phyloP scores from a whole-genome alignment of 2,113 vertebrate species.

The Cnemophilus loriae region DNA sequence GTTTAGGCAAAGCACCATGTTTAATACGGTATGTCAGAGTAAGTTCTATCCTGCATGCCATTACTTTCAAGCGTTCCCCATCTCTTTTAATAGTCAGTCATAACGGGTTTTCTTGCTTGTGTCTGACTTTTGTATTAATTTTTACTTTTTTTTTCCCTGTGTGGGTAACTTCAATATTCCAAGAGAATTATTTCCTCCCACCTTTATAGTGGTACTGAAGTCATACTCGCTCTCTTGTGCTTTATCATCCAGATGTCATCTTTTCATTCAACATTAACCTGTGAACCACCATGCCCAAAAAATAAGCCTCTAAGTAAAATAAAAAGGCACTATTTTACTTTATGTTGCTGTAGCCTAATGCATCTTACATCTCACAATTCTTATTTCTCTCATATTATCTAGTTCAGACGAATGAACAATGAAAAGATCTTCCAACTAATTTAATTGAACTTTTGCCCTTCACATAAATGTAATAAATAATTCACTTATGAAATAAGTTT shows the following conservation, averaged over 20 bases:
- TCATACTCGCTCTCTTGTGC: rapidly evolving
- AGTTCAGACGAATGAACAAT: not conserved
- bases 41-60: not conserved
- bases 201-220: not conserved
- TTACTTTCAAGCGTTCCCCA: not conserved
- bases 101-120: not conserved
- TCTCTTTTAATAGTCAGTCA: not conserved
- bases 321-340: not conserved
- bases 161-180: not conserved
- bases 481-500: not conserved
- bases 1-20: not conserved
- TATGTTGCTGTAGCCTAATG: not conserved
- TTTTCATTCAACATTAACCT: not conserved
- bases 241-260: not conserved
- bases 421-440: not conserved
- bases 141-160: not conserved
- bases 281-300: not conserved
- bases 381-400: not conserved
- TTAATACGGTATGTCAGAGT: not conserved
- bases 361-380: not conserved
- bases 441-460: not conserved
- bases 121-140: not conserved
- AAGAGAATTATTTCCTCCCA: not conserved
- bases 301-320: not conserved
- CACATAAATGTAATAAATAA: not conserved